A percentile compares a stretch with the other conserved stretches of the same genome.
Evolutionary conservation across 2,888 invertebrate species (phyloP).

Genomic region (Drosophila mulleri): DNA sequence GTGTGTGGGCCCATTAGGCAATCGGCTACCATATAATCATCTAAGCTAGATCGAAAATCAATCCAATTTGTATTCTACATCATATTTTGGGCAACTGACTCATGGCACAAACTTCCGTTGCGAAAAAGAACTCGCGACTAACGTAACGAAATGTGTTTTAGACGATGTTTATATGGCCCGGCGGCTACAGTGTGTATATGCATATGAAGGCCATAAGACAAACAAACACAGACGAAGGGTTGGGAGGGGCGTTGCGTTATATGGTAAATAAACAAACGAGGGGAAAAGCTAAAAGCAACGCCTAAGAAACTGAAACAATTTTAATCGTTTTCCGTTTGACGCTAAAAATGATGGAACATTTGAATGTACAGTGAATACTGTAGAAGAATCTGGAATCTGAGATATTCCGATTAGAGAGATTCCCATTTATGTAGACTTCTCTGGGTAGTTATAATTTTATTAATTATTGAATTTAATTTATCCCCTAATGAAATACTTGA

Average conservation of each 20-base stretch:
- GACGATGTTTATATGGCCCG: slow-evolving; percentile 48
- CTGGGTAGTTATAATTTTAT: neutral
- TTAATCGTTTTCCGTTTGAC: slow-evolving; percentile 62
- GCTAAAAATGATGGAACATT: slow-evolving; percentile 53
- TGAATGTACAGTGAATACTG: slow-evolving; percentile 45
- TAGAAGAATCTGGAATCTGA: neutral
- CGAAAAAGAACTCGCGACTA: slow-evolving; percentile 47
- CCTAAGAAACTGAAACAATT: slow-evolving; percentile 62
- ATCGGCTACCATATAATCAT: slow-evolving; percentile 27
- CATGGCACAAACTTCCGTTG: slow-evolving; percentile 77
- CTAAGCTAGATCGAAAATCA: slow-evolving; percentile 48
- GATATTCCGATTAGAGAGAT: neutral
- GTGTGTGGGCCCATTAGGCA: slow-evolving; percentile 44
- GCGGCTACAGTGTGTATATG: slow-evolving; percentile 27
- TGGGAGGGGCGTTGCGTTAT: slow-evolving; percentile 9
- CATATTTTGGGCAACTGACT: slow-evolving; percentile 62
- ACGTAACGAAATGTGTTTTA: slow-evolving; percentile 44
- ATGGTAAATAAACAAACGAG: slow-evolving; percentile 66
- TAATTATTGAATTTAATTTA: too few species aligned
- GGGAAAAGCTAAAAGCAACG: slow-evolving; percentile 19
- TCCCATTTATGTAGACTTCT: neutral
- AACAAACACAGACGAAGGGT: slow-evolving; percentile 48
- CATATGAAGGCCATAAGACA: slow-evolving; percentile 64
- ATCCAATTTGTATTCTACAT: slow-evolving; percentile 48
- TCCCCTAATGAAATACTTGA: too few species aligned